A percentile compares a stretch with the other conserved stretches of the same genome.
These are phyloP conservation scores for Caiman crocodilus DNA, from an alignment of 2,797 vertebrate species.

Conservation along the genomic window DNA sequence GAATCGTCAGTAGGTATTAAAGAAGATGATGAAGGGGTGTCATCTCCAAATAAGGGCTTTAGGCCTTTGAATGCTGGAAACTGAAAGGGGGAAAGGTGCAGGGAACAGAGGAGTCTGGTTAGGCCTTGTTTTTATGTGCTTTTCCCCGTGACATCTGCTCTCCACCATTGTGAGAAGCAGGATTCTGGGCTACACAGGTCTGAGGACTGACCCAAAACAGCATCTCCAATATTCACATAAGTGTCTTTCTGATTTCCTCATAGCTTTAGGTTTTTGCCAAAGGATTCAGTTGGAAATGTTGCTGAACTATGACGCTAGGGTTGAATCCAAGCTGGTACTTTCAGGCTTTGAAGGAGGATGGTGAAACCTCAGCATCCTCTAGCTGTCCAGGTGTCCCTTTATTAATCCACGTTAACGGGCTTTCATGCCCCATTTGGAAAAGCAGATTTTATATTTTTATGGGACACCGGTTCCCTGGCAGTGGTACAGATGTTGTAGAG, in stretches of 20 bases:
- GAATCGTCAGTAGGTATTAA: too few species aligned
- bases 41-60: too few species aligned
- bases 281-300: not conserved
- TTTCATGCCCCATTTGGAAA: not conserved
- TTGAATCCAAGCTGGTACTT: not conserved
- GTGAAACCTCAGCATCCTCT: not conserved
- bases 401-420: not conserved
- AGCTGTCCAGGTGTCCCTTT: not conserved
- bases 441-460: not conserved
- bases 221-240: too few species aligned
- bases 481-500: not conserved
- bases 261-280: not conserved
- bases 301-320: not conserved
- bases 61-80: too few species aligned
- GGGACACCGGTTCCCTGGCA: not conserved
- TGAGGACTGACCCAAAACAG: too few species aligned
- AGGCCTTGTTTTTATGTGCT: too few species aligned
- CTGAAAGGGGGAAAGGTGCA: too few species aligned
- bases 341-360: not conserved
- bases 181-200: too few species aligned
- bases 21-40: too few species aligned
- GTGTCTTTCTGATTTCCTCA: not conserved
- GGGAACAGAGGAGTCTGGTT: too few species aligned
- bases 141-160: too few species aligned
- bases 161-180: too few species aligned